Evolutionary conservation across 2,888 invertebrate species (phyloP).

Genomic region (Tipula unca): DNA sequence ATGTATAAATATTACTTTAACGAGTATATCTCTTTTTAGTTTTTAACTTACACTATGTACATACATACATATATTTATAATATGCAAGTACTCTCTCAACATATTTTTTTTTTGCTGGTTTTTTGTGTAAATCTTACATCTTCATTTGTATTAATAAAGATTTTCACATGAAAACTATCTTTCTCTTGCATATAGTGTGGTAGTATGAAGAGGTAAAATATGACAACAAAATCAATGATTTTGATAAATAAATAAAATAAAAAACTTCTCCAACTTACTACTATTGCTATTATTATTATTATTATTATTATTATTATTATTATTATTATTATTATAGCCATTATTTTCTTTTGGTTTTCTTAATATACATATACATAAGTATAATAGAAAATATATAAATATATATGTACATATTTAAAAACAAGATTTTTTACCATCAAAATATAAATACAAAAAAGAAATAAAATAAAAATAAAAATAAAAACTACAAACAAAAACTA

Average conservation of each 20-base stretch:
- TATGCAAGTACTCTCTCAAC: neutral
- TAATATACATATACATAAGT: neutral
- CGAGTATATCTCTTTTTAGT: neutral
- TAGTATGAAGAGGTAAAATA: neutral
- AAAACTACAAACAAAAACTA: neutral
- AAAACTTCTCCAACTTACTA: neutral
- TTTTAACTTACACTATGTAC: neutral
- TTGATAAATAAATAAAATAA: neutral
- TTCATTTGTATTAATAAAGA: neutral
- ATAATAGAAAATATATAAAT: neutral
- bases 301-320: neutral
- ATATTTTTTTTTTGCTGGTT: neutral
- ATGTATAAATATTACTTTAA: neutral
- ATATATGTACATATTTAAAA: neutral
- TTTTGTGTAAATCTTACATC: neutral
- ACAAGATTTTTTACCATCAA: constrained; percentile 3
- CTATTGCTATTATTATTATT: neutral
- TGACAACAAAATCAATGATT: neutral
- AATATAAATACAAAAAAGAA: neutral
- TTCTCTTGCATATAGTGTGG: neutral
- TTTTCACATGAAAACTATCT: neutral
- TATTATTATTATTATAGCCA: neutral
- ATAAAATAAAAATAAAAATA: neutral
- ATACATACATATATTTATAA: neutral
- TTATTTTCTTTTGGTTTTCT: neutral